Conservation (phyloP, 2,888 invertebrate species). For the Agrotis clavis region DNA sequence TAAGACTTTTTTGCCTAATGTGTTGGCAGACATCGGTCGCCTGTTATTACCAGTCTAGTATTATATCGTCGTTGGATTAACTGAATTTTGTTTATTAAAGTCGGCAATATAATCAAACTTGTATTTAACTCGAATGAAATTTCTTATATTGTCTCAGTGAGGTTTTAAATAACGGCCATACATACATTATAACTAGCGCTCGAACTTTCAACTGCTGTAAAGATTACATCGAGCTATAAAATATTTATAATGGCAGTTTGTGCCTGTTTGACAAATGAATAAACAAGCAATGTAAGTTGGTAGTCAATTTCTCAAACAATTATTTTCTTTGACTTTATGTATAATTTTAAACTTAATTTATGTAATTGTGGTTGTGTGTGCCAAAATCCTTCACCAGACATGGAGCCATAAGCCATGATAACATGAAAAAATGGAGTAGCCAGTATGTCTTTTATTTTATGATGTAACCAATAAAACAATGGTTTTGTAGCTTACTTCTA, state of each 20-base stretch:
- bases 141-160: too few relatives aligned
- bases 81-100: too few relatives aligned
- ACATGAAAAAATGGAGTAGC: constrained; percentile 20
- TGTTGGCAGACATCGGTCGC: too few relatives aligned
- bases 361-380: constrained; percentile 36
- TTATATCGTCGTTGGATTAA: too few relatives aligned
- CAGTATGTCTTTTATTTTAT: constrained; percentile 17
- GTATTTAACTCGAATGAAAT: too few relatives aligned
- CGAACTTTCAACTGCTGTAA: too few relatives aligned
- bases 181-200: too few relatives aligned
- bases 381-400: constrained; percentile 38
- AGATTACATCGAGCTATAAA: too few relatives aligned
- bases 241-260: not conserved
- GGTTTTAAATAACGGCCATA: too few relatives aligned
- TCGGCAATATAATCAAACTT: too few relatives aligned
- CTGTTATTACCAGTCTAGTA: too few relatives aligned
- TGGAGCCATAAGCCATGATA: constrained; percentile 21
- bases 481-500: constrained; percentile 59
- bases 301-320: not conserved
- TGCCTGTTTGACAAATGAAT: not conserved
- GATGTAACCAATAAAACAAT: constrained; percentile 26
- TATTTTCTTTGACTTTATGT: not conserved
- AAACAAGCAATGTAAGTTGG: not conserved
- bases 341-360: constrained; percentile 1
- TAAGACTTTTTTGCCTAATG: too few relatives aligned